phyloP scores from a whole-genome alignment of 2,888 invertebrate genomes.

The Pterostichus madidus region DNA sequence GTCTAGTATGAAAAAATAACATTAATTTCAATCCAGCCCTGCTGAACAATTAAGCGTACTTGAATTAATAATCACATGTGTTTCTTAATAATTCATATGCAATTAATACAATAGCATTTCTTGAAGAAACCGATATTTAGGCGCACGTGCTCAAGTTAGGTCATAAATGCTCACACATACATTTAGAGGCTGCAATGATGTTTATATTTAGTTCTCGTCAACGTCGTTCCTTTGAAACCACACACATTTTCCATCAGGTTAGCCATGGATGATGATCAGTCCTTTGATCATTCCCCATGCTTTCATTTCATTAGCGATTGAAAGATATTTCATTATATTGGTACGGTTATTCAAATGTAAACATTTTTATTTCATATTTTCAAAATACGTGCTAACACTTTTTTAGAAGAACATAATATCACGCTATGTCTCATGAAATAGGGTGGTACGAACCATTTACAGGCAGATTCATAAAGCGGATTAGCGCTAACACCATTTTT shows the following conservation, averaged over 20 bases:
- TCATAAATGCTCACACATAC: slow-evolving; percentile 29
- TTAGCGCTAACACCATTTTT: too few species aligned
- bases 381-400: neutral
- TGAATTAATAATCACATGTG: slow-evolving; percentile 27
- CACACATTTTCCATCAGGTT: slow-evolving; percentile 38
- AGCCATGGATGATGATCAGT: slow-evolving; percentile 12
- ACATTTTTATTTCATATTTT: slow-evolving; percentile 25
- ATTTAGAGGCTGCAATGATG: neutral
- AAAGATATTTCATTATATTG: slow-evolving; percentile 21
- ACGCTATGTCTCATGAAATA: too few species aligned
- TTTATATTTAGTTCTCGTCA: slow-evolving; percentile 39
- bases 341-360: neutral
- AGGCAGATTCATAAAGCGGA: too few species aligned
- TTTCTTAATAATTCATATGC: slow-evolving; percentile 42
- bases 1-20: neutral
- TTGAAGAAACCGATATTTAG: slow-evolving; percentile 35
- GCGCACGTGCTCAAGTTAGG: slow-evolving; percentile 14
- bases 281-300: slow-evolving; percentile 49
- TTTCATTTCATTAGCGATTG: slow-evolving; percentile 50
- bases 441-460: too few species aligned
- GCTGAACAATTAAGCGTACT: slow-evolving; percentile 16
- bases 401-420: neutral
- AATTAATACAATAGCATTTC: slow-evolving; percentile 47
- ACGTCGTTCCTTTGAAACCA: slow-evolving; percentile 33
- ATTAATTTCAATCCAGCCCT: neutral